phyloP scores from a whole-genome alignment of 2,113 vertebrate species.

The Pica pica region DNA sequence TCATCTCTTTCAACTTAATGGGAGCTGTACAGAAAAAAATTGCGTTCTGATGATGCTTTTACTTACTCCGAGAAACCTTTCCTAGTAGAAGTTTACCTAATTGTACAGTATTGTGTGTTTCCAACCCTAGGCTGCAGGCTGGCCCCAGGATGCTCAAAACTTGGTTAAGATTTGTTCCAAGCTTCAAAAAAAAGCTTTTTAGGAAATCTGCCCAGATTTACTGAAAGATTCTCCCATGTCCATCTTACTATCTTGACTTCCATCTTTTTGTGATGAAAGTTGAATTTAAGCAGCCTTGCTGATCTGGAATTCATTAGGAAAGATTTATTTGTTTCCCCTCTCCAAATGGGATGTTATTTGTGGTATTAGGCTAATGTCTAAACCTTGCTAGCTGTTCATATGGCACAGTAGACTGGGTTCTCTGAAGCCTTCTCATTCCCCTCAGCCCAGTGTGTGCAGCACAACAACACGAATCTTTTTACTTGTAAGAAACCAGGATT shows the following conservation, averaged over 20 bases:
- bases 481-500: background rate
- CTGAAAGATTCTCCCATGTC: background rate
- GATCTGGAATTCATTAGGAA: background rate
- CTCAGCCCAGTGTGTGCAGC: background rate
- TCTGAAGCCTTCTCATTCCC: background rate
- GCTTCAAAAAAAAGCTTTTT: background rate
- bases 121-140: background rate
- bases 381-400: background rate
- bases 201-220: background rate
- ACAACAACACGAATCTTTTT: background rate
- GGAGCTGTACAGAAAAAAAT: background rate
- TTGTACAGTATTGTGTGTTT: background rate
- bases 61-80: background rate
- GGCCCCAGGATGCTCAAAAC: background rate
- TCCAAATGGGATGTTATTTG: background rate
- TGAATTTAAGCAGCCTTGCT: background rate
- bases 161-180: background rate
- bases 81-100: background rate
- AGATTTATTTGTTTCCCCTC: background rate
- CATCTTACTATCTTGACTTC: background rate
- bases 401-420: background rate
- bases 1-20: background rate
- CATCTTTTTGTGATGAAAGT: background rate
- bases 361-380: background rate
- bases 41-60: background rate